Percentiles rank a stretch among this genome's conserved stretches.
These are phyloP conservation scores for Rhynchotus rufescens DNA, from an alignment of 2,797 vertebrate species.

Conservation along the genomic window DNA sequence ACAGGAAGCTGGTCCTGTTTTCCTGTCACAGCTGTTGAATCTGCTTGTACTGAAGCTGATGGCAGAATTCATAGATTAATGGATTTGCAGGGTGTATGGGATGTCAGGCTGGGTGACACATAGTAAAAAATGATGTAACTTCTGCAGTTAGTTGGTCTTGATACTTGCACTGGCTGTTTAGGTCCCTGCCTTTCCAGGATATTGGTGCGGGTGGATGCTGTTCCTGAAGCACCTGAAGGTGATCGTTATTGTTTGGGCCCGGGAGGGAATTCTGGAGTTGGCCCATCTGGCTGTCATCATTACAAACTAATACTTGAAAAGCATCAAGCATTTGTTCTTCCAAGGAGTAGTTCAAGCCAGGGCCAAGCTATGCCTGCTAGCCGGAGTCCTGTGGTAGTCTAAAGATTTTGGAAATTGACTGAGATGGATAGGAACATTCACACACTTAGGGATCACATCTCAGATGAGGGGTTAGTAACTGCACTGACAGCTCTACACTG, in stretches of 20 bases:
- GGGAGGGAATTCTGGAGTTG: not conserved
- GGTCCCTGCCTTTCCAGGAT: not conserved
- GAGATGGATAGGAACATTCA: too few species aligned
- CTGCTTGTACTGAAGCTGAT: not conserved
- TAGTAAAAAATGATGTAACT: not conserved
- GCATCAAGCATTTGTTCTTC: not conserved
- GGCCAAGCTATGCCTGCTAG: not conserved
- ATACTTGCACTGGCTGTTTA: not conserved
- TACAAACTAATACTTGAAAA: not conserved
- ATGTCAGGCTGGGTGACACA: not conserved
- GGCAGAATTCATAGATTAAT: not conserved
- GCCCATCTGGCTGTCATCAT: not conserved
- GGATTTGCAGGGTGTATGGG: not conserved
- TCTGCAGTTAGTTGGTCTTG: not conserved
- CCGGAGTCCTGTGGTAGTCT: not conserved
- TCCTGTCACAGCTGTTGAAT: not conserved
- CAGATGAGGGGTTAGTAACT: too few species aligned
- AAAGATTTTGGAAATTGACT: not conserved
- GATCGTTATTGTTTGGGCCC: not conserved
- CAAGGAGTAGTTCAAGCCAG: not conserved
- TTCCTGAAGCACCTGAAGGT: not conserved
- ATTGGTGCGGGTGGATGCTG: not conserved
- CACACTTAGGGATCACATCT: too few species aligned
- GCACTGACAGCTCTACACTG: too few species aligned
- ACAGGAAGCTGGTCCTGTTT: conserved; percentile 19